Base-by-base conservation (phyloP, 1,140 invertebrate species). In the Elymnias hypermnestra region DNA sequence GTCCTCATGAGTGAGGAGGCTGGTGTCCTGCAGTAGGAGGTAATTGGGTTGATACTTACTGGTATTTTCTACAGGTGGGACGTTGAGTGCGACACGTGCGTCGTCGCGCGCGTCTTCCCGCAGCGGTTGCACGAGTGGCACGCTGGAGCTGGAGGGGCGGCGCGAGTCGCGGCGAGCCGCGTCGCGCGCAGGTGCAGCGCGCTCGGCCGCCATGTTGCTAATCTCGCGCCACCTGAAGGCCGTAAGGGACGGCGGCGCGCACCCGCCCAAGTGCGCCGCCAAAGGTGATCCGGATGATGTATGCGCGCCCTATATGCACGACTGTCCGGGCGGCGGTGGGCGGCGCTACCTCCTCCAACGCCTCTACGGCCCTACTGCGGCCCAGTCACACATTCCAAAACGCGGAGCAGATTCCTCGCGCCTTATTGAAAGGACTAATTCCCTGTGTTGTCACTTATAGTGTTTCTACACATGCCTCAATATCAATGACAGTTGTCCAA, bases 121-220 rank as follows among this genome's bases (percentile, higher is more conserved):
- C 57, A 90, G 90, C 76, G 89, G 85, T 40, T 89, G 90, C 45
- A 90, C 91, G 19, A 87, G 90, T 54, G 89, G 87, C 56, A 91
- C 88, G 62, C 63, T 79, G 52, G 77, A 75, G 45, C 78, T 86
- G 54, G 29, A 15, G 49, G 88, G 90, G 13, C 90, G 91, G 62
- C 89, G 89, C 50, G 88, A 88, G 59, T 81, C 79, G 53, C 73
- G 83, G 39, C 87, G 89, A 37, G 90, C 90, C 58, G 90, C 92
- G 54, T 93, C 92, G 61, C 90, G 93, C 87, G 92, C 93, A 94
- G 93, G 93, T 93, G 93, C 93, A 90, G 93, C 93, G 85, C 91
- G 93, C 83, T 90, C 92, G 87, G 93, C 93, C 83, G 93, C 93
- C 91, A 94, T 95, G 91, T 93, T 94, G 92, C 92, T 95, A 88